These are phyloP conservation scores for Leptosomus discolor DNA, from an alignment of 2,113 vertebrate species.

Conservation along the genomic window DNA sequence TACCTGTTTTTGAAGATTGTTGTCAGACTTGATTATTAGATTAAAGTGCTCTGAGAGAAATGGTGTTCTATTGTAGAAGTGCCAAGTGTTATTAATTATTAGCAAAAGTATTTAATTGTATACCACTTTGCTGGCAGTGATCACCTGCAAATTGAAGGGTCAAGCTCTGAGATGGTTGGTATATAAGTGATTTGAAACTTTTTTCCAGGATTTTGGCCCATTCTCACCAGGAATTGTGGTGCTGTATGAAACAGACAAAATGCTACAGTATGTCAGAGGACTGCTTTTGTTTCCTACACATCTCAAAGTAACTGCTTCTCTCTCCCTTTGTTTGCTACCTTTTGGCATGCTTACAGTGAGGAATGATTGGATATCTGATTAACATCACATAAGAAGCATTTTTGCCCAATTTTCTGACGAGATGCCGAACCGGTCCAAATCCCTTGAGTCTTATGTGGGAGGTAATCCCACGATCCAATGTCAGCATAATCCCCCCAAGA, in stretches of 20 bases:
- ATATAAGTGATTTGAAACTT: neutral
- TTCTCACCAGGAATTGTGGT: neutral
- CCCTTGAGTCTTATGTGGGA: constrained; percentile 64
- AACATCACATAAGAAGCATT: constrained; percentile 54
- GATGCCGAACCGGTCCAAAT: constrained; percentile 65
- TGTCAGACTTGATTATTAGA: neutral
- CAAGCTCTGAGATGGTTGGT: neutral
- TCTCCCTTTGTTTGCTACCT: constrained; percentile 28
- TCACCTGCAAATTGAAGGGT: neutral
- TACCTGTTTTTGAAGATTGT: neutral
- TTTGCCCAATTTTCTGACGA: constrained; percentile 68
- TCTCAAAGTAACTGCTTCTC: neutral
- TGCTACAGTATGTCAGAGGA: neutral
- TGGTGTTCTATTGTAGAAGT: neutral
- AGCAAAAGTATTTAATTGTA: constrained; percentile 1
- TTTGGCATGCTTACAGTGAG: constrained; percentile 25
- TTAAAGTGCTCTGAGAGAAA: neutral
- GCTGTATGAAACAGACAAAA: neutral
- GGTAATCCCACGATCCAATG: constrained; percentile 74
- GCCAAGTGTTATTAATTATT: neutral
- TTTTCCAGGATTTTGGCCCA: neutral
- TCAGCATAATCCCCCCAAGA: constrained; percentile 71
- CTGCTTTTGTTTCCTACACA: neutral
- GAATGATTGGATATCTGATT: constrained; percentile 66
- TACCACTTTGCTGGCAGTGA: neutral